These are phyloP conservation scores for Catocala nupta DNA, from an alignment of 2,888 invertebrate genomes.

Conservation along the genomic window DNA sequence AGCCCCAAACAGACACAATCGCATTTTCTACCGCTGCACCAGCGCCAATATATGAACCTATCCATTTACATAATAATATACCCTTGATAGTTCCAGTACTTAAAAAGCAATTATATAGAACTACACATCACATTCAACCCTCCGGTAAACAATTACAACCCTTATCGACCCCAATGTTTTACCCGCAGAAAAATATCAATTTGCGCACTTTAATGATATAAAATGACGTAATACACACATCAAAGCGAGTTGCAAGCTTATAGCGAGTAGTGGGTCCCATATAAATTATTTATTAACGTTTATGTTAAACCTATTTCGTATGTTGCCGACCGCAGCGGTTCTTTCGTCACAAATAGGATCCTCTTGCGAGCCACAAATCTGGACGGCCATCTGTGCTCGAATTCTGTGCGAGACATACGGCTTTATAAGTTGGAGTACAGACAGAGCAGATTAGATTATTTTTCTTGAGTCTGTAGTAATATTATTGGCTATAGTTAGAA, in stretches of 20 bases:
- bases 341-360: conserved; percentile 79
- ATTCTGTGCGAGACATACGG: conserved; percentile 69
- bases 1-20: too few species aligned
- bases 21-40: too few species aligned
- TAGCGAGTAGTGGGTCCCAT: conserved; percentile 29
- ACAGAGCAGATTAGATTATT: too few species aligned
- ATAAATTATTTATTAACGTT: conserved; percentile 55
- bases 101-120: conserved; percentile 14
- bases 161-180: conserved; percentile 3
- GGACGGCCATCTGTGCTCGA: conserved; percentile 80
- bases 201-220: conserved; percentile 29
- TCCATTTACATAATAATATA: not conserved
- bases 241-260: conserved; percentile 34
- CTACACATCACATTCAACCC: conserved; percentile 8
- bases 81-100: conserved; percentile 4
- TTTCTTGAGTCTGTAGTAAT: too few species aligned
- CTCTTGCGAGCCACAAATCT: conserved; percentile 75
- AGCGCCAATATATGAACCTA: not conserved
- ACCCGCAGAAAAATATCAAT: conserved; percentile 14
- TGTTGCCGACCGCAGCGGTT: conserved; percentile 66
- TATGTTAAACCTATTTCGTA: conserved; percentile 69
- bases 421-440: not conserved
- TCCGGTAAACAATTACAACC: not conserved
- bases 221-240: conserved; percentile 32
- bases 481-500: too few species aligned